A percentile compares a stretch with the other conserved stretches of the same genome.
Conservation (phyloP, 2,888 invertebrate species). For the Drosophila meridionalis region DNA sequence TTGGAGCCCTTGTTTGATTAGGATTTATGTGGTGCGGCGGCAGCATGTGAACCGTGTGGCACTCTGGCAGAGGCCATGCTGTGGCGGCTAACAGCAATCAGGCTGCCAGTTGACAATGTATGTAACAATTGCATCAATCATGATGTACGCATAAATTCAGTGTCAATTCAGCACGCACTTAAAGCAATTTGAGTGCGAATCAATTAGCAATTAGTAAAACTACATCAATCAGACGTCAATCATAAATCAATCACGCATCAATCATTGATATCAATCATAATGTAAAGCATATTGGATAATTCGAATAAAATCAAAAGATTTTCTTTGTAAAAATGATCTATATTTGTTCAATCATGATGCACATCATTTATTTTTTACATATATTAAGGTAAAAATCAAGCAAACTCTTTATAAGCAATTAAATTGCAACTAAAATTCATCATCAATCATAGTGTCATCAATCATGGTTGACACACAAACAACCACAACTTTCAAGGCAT, state of each 20-base stretch:
- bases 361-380: background rate
- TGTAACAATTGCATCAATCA: slow-evolving; percentile 43
- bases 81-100: slow-evolving; percentile 3
- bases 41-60: slow-evolving; percentile 40
- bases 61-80: background rate
- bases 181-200: background rate
- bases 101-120: slow-evolving; percentile 8
- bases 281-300: background rate
- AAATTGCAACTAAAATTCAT: too few species aligned
- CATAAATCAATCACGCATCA: background rate
- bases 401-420: too few species aligned
- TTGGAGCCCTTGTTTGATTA: slow-evolving; percentile 59
- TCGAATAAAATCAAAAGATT: background rate
- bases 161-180: too few species aligned
- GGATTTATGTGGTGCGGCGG: slow-evolving; percentile 68
- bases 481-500: too few species aligned
- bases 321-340: background rate
- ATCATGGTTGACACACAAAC: too few species aligned
- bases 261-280: background rate
- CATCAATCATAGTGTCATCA: too few species aligned
- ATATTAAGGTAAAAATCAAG: too few species aligned
- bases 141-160: slow-evolving; percentile 32
- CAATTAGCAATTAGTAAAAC: background rate
- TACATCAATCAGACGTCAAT: background rate
- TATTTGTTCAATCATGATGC: slow-evolving; percentile 26